phyloP scores from a whole-genome alignment of 2,888 invertebrate genomes.

The Cephus spinipes region DNA sequence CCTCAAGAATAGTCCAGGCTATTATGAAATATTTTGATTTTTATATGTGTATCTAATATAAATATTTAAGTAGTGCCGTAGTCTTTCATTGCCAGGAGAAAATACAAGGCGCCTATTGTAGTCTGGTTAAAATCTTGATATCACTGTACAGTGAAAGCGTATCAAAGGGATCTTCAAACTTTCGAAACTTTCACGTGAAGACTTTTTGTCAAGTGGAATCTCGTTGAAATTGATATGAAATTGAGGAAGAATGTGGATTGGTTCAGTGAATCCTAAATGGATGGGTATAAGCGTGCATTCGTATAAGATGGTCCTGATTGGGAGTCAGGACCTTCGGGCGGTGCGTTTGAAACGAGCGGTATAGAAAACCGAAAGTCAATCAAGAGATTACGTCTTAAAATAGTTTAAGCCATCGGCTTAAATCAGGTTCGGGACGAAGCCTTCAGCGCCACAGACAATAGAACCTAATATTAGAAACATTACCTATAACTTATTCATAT shows the following conservation, averaged over 20 bases:
- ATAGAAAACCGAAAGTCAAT: constrained; percentile 20
- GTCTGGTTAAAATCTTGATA: not conserved
- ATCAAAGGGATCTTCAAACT: not conserved
- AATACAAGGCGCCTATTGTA: not conserved
- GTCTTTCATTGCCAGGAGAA: too few relatives aligned
- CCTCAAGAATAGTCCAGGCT: not conserved
- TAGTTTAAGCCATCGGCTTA: constrained; percentile 16
- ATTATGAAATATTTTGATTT: not conserved
- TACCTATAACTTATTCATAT: constrained; percentile 22
- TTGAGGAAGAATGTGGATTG: not conserved
- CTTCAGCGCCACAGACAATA: constrained; percentile 17
- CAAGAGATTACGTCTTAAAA: constrained; percentile 7
- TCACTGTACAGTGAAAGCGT: not conserved
- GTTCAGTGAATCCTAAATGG: not conserved
- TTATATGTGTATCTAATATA: not conserved
- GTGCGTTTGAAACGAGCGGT: not conserved
- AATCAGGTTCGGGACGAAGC: constrained; percentile 12
- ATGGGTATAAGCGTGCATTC: not conserved
- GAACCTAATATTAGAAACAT: constrained; percentile 22
- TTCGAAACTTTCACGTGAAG: not conserved
- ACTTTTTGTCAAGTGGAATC: not conserved
- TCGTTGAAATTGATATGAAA: not conserved
- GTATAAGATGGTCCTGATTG: not conserved
- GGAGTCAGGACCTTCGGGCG: not conserved
- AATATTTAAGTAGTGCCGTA: too few relatives aligned